Evolutionary conservation across 1,140 invertebrate species (phyloP).

Genomic region (Drosophila willistoni): DNA sequence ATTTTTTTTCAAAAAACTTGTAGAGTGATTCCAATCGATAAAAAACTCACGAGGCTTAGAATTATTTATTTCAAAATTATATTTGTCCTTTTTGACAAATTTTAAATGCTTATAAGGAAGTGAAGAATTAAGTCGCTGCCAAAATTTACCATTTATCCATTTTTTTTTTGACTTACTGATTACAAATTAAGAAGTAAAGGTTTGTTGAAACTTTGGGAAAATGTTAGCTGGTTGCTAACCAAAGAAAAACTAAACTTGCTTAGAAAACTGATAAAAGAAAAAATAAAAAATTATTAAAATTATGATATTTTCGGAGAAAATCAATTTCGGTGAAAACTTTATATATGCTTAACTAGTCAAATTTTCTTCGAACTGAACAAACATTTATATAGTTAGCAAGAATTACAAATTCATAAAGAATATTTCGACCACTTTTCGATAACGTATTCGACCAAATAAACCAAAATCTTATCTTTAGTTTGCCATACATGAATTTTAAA

Average conservation of each 20-base stretch:
- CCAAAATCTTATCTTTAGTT: constrained; percentile 11
- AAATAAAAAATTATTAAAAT: background rate
- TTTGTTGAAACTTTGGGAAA: no score
- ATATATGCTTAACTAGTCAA: background rate
- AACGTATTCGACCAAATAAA: background rate
- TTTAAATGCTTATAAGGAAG: no score
- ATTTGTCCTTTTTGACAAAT: no score
- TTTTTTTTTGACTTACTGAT: no score
- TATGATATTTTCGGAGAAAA: background rate
- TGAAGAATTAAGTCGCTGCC: no score
- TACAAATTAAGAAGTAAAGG: no score
- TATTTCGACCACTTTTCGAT: background rate
- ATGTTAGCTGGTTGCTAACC: background rate
- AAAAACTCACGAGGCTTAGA: no score
- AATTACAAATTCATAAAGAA: background rate
- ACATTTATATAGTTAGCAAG: constrained; percentile 5
- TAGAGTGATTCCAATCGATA: no score
- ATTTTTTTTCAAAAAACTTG: no score
- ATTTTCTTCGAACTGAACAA: constrained; percentile 2
- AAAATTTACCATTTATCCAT: no score
- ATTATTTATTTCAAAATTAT: no score
- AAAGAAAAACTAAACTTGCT: background rate
- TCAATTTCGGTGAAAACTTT: background rate
- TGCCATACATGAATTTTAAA: background rate
- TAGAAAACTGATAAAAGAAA: background rate